These are phyloP conservation scores for Scaptomyza polygonia DNA, from an alignment of 2,888 invertebrate species.

Conservation along the genomic window DNA sequence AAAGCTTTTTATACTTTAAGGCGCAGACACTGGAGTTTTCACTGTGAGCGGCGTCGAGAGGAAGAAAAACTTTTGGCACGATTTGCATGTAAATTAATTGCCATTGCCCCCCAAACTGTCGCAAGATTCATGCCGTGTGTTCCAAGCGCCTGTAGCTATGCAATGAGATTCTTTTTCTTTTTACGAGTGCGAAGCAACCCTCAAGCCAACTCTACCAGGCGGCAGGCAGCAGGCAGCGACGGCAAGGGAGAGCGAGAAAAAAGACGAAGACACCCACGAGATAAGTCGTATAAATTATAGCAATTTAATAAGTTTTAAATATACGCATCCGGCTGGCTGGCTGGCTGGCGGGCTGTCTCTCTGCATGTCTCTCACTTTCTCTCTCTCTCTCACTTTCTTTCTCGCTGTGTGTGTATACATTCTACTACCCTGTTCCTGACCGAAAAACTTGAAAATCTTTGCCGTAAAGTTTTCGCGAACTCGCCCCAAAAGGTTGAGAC, in stretches of 20 bases:
- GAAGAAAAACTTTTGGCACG: slow-evolving; percentile 68
- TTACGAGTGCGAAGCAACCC: slow-evolving; percentile 66
- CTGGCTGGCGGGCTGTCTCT: slow-evolving; percentile 56
- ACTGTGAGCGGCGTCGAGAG: slow-evolving; percentile 5
- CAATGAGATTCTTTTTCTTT: slow-evolving; percentile 57
- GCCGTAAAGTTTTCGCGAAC: slow-evolving; percentile 63
- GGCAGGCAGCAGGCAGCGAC: background rate
- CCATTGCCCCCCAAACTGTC: slow-evolving; percentile 68
- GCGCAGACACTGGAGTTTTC: slow-evolving; percentile 34
- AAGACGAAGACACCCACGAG: slow-evolving; percentile 45
- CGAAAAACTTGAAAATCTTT: slow-evolving; percentile 66
- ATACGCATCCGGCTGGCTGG: slow-evolving; percentile 75
- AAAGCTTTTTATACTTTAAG: slow-evolving; percentile 53
- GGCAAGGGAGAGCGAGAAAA: too few relatives aligned
- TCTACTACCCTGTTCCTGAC: background rate
- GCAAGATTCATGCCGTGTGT: slow-evolving; percentile 59
- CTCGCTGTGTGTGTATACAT: too few relatives aligned
- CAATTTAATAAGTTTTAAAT: slow-evolving; percentile 83
- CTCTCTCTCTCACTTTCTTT: background rate
- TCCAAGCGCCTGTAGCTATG: slow-evolving; percentile 46
- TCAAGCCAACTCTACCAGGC: slow-evolving; percentile 33
- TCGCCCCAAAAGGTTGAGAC: slow-evolving; percentile 37
- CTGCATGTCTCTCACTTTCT: slow-evolving; percentile 29
- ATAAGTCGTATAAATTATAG: slow-evolving; percentile 83
- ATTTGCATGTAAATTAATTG: slow-evolving; percentile 83